Evolutionary conservation across 2,797 vertebrate species (phyloP).

Genomic region (Oryzias sinensis): DNA sequence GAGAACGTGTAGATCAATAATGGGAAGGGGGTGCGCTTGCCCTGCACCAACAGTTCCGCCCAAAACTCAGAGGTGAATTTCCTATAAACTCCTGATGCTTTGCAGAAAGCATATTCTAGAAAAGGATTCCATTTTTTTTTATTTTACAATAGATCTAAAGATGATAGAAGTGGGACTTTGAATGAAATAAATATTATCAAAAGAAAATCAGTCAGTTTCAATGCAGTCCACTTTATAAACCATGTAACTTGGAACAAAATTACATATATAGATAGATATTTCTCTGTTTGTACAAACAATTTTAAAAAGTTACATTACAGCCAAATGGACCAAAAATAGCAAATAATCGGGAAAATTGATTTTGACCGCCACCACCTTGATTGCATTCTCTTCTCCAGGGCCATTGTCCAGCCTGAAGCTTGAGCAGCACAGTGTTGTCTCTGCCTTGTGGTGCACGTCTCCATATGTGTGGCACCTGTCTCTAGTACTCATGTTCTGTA

Average conservation of each 20-base stretch:
- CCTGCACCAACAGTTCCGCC: too few species aligned
- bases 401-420: slow-evolving; percentile 14
- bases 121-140: too few species aligned
- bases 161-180: too few species aligned
- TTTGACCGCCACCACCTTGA: slow-evolving; percentile 1
- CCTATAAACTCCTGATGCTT: too few species aligned
- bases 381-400: slow-evolving; percentile 6
- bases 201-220: slow-evolving; percentile 43
- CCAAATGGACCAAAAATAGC: slow-evolving; percentile 7
- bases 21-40: too few species aligned
- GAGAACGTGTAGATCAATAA: too few species aligned
- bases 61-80: too few species aligned
- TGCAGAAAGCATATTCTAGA: too few species aligned
- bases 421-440: slow-evolving; percentile 10
- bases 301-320: too few species aligned
- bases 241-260: slow-evolving; percentile 40
- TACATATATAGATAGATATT: slow-evolving; percentile 28
- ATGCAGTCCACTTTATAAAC: slow-evolving; percentile 42
- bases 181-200: slow-evolving; percentile 29
- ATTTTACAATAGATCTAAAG: too few species aligned
- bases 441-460: slow-evolving; percentile 4
- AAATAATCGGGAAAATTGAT: slow-evolving; percentile 8
- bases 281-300: too few species aligned
- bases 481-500: slow-evolving; percentile 22
- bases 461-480: slow-evolving; percentile 17